Evolutionary conservation across 2,113 vertebrate genomes (phyloP).

Genomic region (Microcebus lehilahytsara): DNA sequence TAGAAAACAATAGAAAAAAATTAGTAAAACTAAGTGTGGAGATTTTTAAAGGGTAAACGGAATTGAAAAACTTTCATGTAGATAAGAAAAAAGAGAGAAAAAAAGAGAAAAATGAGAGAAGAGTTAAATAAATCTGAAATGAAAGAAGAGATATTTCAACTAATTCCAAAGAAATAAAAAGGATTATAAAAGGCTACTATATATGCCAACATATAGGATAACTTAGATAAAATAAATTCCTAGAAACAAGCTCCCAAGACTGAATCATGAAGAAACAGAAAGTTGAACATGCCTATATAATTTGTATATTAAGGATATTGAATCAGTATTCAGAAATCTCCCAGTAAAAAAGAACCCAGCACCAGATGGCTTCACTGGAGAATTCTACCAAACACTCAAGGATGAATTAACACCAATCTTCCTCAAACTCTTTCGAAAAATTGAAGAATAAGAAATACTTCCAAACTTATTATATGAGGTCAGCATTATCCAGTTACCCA

Average conservation of each 20-base stretch:
- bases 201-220: background rate
- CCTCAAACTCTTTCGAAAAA: background rate
- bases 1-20: background rate
- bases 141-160: background rate
- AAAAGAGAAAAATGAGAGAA: background rate
- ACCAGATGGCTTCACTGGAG: background rate
- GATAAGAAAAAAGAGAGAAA: background rate
- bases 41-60: background rate
- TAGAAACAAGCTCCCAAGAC: background rate
- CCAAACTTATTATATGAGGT: background rate
- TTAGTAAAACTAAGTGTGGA: background rate
- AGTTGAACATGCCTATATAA: background rate
- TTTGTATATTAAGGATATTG: background rate
- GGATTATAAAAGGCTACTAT: background rate
- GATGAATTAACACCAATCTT: background rate
- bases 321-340: background rate
- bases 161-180: background rate
- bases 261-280: background rate
- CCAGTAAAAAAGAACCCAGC: background rate
- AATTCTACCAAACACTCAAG: background rate
- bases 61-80: background rate
- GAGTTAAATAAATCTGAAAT: background rate
- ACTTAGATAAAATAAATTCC: background rate
- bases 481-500: background rate
- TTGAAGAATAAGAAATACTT: background rate